Conservation (phyloP, 2,113 vertebrate genomes). For the Isurus oxyrinchus region DNA sequence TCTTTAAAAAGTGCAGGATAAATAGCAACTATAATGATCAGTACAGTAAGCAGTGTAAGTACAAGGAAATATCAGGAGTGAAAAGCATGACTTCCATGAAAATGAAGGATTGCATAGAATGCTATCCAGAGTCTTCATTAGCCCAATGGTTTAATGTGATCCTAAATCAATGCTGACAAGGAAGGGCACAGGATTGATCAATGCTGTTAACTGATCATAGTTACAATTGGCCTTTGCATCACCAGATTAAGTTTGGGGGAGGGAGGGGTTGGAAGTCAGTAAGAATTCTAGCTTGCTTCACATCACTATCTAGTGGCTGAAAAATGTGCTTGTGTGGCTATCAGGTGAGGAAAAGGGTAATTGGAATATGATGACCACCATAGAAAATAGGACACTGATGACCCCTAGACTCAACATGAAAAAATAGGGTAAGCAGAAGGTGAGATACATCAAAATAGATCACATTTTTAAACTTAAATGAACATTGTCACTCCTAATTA, state of each 20-base stretch:
- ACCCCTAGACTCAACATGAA: background rate
- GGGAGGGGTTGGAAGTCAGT: background rate
- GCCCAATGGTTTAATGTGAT: background rate
- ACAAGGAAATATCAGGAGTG: background rate
- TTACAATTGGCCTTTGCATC: background rate
- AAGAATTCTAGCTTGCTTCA: background rate
- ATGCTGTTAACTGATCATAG: background rate
- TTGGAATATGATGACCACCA: background rate
- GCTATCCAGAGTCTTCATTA: background rate
- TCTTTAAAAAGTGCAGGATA: background rate
- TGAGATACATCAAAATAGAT: background rate
- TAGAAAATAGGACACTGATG: background rate
- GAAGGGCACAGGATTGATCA: background rate
- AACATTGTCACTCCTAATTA: background rate
- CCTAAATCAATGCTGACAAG: background rate
- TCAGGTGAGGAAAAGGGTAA: background rate
- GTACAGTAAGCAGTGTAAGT: background rate
- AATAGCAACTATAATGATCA: background rate
- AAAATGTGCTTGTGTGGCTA: background rate
- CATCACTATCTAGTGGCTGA: background rate
- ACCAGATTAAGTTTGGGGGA: background rate
- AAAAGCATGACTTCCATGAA: background rate
- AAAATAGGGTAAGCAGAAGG: background rate
- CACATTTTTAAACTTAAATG: background rate
- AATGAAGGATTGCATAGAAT: background rate